Evolutionary conservation across 2,113 vertebrate genomes (phyloP), one percentile per base, ranked within the genome.

Genomic region (Gallinago undulata): DNA sequence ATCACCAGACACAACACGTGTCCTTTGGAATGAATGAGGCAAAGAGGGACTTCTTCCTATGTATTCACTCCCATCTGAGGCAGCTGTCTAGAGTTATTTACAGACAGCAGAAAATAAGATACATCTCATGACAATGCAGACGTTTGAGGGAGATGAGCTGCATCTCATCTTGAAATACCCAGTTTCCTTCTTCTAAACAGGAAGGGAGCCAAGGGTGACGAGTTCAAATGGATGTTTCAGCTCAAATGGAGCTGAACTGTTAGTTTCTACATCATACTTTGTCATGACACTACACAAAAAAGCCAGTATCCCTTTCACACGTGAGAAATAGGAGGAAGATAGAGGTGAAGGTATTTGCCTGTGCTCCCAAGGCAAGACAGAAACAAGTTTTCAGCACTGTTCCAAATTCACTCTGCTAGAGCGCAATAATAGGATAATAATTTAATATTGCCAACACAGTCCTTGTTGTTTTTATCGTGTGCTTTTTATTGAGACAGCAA

Each of bases 401-500:
- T 95, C 57, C 53, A 6, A 78, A 55, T 64, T 84, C 89, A 68
- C 62, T 95, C 56, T 95, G 77, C 77, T 91, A 53, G 73, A 90
- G 43, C 1, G 0, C 80, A 92, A 45, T 94, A 94, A 95, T 67
- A 84, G 80, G 93, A 70, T 88, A 92, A 92, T 91, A 96, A 97
- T 94, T 94, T 94, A 90, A 92, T 92, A 79, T 86, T 84, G 92
- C 81, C 68, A 92, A 50, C 84, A 86, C n/a, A 67, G 60, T 78
- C 73, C 84, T 90, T 93, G 66, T 81, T 91, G 95, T 56, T 86
- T 93, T 96, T 94, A 94, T 96, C 24, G 9, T 62, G 60, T 45
- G 86, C 62, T 93, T 94, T 94, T 95, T 92, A 96, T 94, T 93
- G 84, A 93, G 89, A 91, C 84, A 87, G 90, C 96, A 97, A 96